Base-by-base conservation (phyloP, 1,140 invertebrate genomes). In the Trichonephila inaurata region DNA sequence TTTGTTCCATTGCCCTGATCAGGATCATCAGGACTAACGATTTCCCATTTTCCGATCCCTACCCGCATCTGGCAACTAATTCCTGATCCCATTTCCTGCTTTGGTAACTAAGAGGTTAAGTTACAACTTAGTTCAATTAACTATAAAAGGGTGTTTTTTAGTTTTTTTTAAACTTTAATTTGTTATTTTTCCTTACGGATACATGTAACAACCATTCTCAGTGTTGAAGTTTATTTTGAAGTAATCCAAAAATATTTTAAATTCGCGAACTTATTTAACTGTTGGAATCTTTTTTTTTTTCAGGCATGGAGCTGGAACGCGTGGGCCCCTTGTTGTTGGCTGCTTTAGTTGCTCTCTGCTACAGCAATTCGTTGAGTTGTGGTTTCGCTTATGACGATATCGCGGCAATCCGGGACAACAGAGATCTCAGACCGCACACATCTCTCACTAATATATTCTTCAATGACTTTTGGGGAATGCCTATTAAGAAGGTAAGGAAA, bases 391-490 rank as follows among this genome's bases (percentile, higher is more conserved):
- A 96, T 95, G 96, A 96, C 95, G 96, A 96, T 94, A 95, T 96
- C 91, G 96, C 96, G 16, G 96, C 96, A 10, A 95, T 96, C 28
- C 95, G 95, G 19, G 96, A 96, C 21, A 96, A 96, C 94, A 95
- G 96, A 94, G 96, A 96, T 93, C 94, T 96, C 1, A 94, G 96
- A 91, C 96, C 96, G 8, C 91, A 95, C 21, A 95, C 95, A 0
- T 95, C 96, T 10, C 18, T 96, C 28, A 89, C 83, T 10, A 96
- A 95, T 77, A 93, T 96, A 12, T 97, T 98, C 94, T 96, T 97
- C 95, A 97, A 98, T 96, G 98, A 99, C 96, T 99, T 98, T 96
- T 99, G 98, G 98, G 98, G 98, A 87, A 98, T 98, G 33, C 97
- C 98, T 58, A 96, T 99, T 94, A 97, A 90, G 81, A 94, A 91